Evolutionary conservation across 2,888 invertebrate species (phyloP).

Genomic region (Sussaba pulchella): DNA sequence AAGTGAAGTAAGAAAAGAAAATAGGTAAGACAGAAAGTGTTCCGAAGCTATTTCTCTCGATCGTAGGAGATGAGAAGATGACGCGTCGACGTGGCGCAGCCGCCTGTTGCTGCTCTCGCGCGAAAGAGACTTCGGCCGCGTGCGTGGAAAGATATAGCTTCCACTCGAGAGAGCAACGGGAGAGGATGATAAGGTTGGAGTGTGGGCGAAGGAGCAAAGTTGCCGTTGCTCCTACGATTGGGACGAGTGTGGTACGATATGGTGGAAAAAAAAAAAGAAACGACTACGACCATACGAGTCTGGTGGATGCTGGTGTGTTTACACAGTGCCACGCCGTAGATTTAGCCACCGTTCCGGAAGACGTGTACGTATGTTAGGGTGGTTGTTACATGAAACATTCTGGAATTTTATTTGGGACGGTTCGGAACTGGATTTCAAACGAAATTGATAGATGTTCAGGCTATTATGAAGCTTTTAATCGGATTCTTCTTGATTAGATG

Average conservation of each 20-base stretch:
- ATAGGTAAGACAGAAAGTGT: conserved; percentile 45
- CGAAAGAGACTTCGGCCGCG: conserved; percentile 73
- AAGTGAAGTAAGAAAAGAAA: conserved; percentile 26
- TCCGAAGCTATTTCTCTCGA: conserved; percentile 5
- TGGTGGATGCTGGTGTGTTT: conserved; percentile 57
- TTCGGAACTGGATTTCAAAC: too few species aligned
- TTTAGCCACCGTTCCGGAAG: neutral
- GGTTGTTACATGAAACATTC: too few species aligned
- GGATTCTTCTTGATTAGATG: too few species aligned
- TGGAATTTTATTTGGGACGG: too few species aligned
- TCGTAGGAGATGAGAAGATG: conserved; percentile 44
- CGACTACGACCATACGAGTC: neutral
- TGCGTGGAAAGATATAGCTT: conserved; percentile 67
- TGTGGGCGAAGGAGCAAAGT: conserved; percentile 63
- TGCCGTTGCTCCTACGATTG: conserved; percentile 39
- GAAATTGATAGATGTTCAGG: too few species aligned
- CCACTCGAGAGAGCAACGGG: conserved; percentile 66
- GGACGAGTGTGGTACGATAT: conserved; percentile 63
- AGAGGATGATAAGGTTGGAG: conserved; percentile 57
- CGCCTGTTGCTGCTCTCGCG: conserved; percentile 82
- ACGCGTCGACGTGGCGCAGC: conserved; percentile 71
- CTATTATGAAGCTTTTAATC: too few species aligned
- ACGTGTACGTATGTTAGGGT: too few species aligned
- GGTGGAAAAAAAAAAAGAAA: conserved; percentile 29
- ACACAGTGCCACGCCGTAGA: conserved; percentile 48